Conservation (phyloP, 2,888 invertebrate genomes). For the Aporophyla lueneburgensis region DNA sequence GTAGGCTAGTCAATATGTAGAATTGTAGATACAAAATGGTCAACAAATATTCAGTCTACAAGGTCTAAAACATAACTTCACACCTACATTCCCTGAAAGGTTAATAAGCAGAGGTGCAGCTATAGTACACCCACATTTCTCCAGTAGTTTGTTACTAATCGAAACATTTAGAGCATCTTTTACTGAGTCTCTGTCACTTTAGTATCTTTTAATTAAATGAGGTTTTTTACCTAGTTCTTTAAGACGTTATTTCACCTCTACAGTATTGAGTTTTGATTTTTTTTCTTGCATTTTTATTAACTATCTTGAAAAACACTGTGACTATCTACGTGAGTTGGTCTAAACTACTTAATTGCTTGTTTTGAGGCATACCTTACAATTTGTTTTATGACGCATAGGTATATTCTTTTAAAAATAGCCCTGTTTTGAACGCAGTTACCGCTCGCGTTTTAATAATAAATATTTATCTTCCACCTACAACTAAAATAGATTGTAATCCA, state of each 20-base stretch:
- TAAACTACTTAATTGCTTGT: background rate
- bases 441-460: conserved; percentile 41
- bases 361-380: conserved; percentile 14
- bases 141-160: too few relatives aligned
- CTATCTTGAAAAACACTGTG: background rate
- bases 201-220: too few relatives aligned
- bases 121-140: too few relatives aligned
- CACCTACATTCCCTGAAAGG: too few relatives aligned
- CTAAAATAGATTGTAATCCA: conserved; percentile 45
- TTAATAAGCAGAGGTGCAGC: too few relatives aligned
- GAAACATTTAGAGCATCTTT: too few relatives aligned
- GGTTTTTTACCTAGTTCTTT: too few relatives aligned
- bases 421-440: conserved; percentile 16
- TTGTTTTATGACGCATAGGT: conserved; percentile 33
- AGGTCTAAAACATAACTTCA: too few relatives aligned
- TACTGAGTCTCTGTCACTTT: too few relatives aligned
- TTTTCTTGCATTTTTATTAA: background rate
- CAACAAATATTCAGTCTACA: too few relatives aligned
- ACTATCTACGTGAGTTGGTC: background rate
- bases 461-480: conserved; percentile 34
- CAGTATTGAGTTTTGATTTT: background rate
- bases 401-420: conserved; percentile 37
- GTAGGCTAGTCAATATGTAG: too few relatives aligned
- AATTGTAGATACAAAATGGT: too few relatives aligned
- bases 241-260: background rate